Evolutionary conservation across 2,888 invertebrate species (phyloP).

Genomic region (Brenthis daphne): DNA sequence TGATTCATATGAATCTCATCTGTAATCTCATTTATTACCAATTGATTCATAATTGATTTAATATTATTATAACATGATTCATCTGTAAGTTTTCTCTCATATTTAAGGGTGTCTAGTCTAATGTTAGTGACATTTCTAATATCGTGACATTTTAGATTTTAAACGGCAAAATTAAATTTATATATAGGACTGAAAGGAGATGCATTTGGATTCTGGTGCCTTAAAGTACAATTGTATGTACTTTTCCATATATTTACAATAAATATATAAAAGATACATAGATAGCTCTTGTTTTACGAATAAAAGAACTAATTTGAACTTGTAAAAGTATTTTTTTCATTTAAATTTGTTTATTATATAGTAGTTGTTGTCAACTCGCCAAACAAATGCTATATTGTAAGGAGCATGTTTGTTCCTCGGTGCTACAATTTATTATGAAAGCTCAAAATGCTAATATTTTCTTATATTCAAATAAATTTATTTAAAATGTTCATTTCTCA

Average conservation of each 20-base stretch:
- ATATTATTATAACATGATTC: slow-evolving; percentile 7
- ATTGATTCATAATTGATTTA: slow-evolving; percentile 16
- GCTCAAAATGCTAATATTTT: slow-evolving; percentile 5
- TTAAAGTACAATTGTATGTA: slow-evolving; percentile 49
- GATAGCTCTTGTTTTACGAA: too few relatives aligned
- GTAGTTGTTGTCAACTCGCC: too few relatives aligned
- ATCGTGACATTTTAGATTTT: slow-evolving; percentile 19
- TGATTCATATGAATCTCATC: slow-evolving; percentile 20
- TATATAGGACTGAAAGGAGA: slow-evolving; percentile 24
- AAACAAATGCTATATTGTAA: slow-evolving; percentile 4
- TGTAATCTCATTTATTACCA: slow-evolving; percentile 12
- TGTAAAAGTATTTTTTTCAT: too few relatives aligned
- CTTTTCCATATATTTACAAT: slow-evolving; percentile 38
- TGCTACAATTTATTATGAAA: slow-evolving; percentile 14
- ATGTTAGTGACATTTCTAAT: slow-evolving; percentile 20
- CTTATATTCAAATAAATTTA: background rate
- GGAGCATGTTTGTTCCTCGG: slow-evolving; percentile 4
- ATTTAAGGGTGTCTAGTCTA: slow-evolving; percentile 34
- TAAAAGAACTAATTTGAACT: too few relatives aligned
- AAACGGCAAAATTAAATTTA: slow-evolving; percentile 8
- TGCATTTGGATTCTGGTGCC: slow-evolving; percentile 54
- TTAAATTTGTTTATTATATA: too few relatives aligned
- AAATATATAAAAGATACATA: slow-evolving; percentile 41
- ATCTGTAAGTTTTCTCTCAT: slow-evolving; percentile 5
- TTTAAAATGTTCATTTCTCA: background rate